Percentiles rank a stretch among this genome's conserved stretches.
Evolutionary conservation across 2,888 invertebrate species (phyloP).

Genomic region (Reticulitermes lucifugus): DNA sequence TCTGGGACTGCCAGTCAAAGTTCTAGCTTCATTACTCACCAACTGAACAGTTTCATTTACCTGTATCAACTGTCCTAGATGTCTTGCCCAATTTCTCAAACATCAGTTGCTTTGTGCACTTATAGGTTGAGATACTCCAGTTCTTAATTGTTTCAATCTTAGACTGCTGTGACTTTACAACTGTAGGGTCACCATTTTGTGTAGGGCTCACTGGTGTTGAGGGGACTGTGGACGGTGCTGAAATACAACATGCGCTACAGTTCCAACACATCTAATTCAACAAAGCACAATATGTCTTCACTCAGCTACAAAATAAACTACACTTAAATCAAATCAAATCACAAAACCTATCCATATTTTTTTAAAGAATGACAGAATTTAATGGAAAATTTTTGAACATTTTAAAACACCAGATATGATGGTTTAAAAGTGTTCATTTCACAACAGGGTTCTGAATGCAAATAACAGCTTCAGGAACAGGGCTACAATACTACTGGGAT

Average conservation of each 20-base stretch:
- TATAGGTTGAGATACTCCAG: slow-evolving; percentile 98
- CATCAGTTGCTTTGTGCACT: slow-evolving; percentile 96
- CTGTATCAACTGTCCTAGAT: slow-evolving; percentile 88
- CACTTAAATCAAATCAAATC: no score
- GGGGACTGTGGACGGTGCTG: slow-evolving; percentile 56
- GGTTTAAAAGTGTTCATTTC: no score
- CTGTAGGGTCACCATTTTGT: slow-evolving; percentile 74
- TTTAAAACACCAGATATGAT: no score
- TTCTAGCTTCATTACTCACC: not conserved
- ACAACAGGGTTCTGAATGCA: no score
- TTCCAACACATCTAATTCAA: not conserved
- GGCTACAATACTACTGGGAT: no score
- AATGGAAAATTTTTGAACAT: no score
- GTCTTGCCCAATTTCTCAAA: slow-evolving; percentile 97
- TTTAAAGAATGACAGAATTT: no score
- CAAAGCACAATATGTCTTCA: not conserved
- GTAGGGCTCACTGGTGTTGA: slow-evolving; percentile 69
- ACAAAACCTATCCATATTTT: no score
- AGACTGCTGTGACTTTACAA: slow-evolving; percentile 71
- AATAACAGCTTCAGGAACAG: no score
- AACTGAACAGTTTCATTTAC: slow-evolving; percentile 61
- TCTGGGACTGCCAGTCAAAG: no score
- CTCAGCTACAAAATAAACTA: not conserved
- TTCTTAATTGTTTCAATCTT: slow-evolving; percentile 93
- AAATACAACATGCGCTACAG: slow-evolving; percentile 20